Evolutionary conservation across 2,113 vertebrate genomes (phyloP).

Genomic region (Prietella phreatophila): DNA sequence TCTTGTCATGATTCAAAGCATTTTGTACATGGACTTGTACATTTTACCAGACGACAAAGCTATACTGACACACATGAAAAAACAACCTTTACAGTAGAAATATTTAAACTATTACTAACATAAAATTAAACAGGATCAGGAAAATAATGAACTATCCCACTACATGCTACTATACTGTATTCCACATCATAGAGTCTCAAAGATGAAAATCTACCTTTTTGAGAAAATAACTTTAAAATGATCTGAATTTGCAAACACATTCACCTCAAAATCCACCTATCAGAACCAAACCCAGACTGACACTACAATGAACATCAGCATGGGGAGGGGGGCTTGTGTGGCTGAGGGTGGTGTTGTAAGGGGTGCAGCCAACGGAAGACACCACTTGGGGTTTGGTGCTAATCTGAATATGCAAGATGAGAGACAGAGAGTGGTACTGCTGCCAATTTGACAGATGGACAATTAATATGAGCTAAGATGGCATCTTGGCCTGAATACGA

Average conservation of each 20-base stretch:
- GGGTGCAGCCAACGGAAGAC: constrained; percentile 24
- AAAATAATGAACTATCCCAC: constrained; percentile 17
- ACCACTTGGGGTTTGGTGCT: constrained; percentile 63
- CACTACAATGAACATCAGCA: constrained; percentile 40
- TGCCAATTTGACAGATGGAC: constrained; percentile 77
- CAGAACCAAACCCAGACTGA: constrained; percentile 39
- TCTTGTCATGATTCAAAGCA: background rate
- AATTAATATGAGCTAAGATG: constrained; percentile 74
- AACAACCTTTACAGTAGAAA: background rate
- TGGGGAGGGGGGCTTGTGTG: background rate
- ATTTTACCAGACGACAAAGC: background rate
- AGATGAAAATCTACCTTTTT: constrained; percentile 28
- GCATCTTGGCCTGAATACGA: constrained; percentile 74
- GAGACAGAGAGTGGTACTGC: constrained; percentile 42
- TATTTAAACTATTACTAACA: constrained; percentile 2
- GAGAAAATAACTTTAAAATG: background rate
- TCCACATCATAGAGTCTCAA: constrained; percentile 29
- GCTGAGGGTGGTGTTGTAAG: too few species aligned
- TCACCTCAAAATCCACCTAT: constrained; percentile 31
- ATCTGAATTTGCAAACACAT: constrained; percentile 30
- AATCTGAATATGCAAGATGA: constrained; percentile 60
- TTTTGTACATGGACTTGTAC: background rate
- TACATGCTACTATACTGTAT: constrained; percentile 16
- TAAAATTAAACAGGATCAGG: constrained; percentile 1
- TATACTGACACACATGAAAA: background rate